Base-by-base conservation (phyloP, 2,888 invertebrate genomes). In the Notocelia uddmanniana region DNA sequence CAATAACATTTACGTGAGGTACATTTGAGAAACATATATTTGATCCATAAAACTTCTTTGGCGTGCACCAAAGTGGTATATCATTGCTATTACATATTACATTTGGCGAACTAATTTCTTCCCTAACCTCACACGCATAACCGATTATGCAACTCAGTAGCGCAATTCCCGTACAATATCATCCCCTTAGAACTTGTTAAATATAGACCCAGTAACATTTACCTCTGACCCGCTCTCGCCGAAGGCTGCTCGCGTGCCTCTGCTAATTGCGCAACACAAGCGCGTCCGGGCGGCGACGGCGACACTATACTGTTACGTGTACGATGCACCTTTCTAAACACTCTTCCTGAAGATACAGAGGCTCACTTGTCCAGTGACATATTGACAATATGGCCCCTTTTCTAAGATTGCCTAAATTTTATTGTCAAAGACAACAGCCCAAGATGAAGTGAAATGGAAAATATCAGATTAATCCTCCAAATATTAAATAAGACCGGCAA, bases 201-300 rank as follows among this genome's bases (percentile, higher is more conserved):
- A 41, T n/a, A 10, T 11, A 19, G 31, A 2, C 26, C 9, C 23
- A 23, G 2, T 50, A 52, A 63, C 37, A 54, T 37, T 54, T 64
- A 64, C 64, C 64, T 64, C 64, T 54, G 64, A 64, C 64, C 64
- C 21, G 64, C 64, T 64, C 37, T 64, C 37, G 10, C 11, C 52
- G 34, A 54, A 54, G 52, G 54, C 63, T 63, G 63, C 21, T 60
- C 26, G 60, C 60, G 45, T 45, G 45, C 34, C 41, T 55, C 23
- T 11, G 37, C 23, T 23, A 54, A 23, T 67, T 67, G 55, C 55
- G 66, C 26, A 67, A 67, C 41, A 19, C 52, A 15, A 18, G 52
- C 52, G 63, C 41, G 66, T n/a, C 37, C 21, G 21, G 64, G 23
- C 15, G 52, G 23, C 37, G 19, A 37, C 15, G 52, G 23, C 37